phyloP scores from a whole-genome alignment of 2,797 vertebrate species.

The Bradypus variegatus region DNA sequence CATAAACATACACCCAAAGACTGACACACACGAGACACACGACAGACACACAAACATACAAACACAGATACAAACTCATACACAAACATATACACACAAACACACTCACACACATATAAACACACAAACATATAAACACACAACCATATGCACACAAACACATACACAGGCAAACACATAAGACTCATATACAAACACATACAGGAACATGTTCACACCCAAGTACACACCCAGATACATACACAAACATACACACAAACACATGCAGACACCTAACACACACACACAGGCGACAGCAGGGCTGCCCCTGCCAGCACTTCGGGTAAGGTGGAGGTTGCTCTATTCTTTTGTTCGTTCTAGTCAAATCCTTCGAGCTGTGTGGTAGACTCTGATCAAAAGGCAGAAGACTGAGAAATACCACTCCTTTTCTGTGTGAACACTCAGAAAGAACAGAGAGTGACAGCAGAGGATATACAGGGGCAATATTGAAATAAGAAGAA shows the following conservation, averaged over 20 bases:
- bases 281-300: background rate
- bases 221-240: background rate
- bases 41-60: background rate
- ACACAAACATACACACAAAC: background rate
- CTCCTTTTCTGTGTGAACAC: rapidly evolving
- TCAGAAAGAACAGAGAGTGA: rapidly evolving
- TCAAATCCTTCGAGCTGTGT: rapidly evolving
- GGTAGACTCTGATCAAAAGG: rapidly evolving
- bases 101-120: background rate
- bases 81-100: background rate
- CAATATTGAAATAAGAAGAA: rapidly evolving
- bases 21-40: too few relatives aligned
- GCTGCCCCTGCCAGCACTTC: rapidly evolving
- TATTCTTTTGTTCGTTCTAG: rapidly evolving
- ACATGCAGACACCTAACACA: background rate
- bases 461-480: rapidly evolving
- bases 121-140: background rate
- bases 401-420: background rate
- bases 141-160: too few relatives aligned
- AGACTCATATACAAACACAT: too few relatives aligned
- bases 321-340: background rate
- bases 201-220: too few relatives aligned
- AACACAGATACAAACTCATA: too few relatives aligned
- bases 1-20: too few relatives aligned
- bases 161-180: rapidly evolving